Base-by-base conservation (phyloP, 2,113 vertebrate genomes). In the Microtus oregoni region DNA sequence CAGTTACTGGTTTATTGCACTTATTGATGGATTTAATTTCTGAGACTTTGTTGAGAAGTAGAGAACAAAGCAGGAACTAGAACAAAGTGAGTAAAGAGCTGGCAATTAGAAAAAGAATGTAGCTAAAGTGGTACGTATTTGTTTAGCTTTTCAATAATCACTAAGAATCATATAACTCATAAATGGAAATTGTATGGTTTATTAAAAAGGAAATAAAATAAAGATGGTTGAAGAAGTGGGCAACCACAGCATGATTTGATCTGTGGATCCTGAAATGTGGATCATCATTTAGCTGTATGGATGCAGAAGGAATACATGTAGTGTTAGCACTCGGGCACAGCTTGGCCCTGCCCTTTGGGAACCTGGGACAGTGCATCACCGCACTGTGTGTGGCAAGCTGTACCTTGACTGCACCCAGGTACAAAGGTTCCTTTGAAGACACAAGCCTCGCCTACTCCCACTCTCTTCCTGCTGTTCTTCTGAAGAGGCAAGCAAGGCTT, bases 151-250 rank as follows among this genome's bases (percentile, higher is more conserved):
- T 96, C 95, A 73, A 97, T 91, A 96, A 96, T 85, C 89, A 86
- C 68, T 76, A 38, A 0, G 44, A 95, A 77, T 88, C 85, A 50
- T 94, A 94, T 76, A 88, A 96, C 95, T 96, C 77, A 95, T 78
- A 97, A 97, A 89, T 47, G 32, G 91, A 96, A n/a, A 96, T 98
- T 96, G 90, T 96, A 41, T 97, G 97, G 96, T 94, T 95, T 97
- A 73, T 47, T n/a, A n/a, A n/a, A 72, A 19, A n/a, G 92, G 7
- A 0, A 70, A 96, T 52, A 50, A 76, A 58, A 58, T 19, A 79
- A 97, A 79, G 82, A 91, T 73, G n/a, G 1, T 96, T 89, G 94
- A 96, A 68, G 92, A 88, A 97, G 85, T 68, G 95, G 95, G 94
- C 77, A 91, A 96, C 79, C 88, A 55, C 83, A 72, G 96, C 95